Evolutionary conservation across 2,797 vertebrate genomes (phyloP).

Genomic region (Odontamblyopus rebecca): DNA sequence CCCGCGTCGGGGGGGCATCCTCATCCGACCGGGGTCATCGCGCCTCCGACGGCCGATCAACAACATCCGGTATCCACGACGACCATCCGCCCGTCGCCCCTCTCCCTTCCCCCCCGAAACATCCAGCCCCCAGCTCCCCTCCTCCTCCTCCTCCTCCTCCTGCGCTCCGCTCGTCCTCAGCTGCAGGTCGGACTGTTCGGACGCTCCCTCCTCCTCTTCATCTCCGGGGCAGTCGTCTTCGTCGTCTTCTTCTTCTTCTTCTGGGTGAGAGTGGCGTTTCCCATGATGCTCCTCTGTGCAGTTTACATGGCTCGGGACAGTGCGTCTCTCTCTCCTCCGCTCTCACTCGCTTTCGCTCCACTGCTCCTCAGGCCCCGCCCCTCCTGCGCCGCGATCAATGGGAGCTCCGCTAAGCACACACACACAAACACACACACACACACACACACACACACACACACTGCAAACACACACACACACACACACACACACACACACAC

Average conservation of each 20-base stretch:
- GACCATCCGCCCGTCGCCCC: constrained; percentile 51
- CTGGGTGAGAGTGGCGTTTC: constrained; percentile 52
- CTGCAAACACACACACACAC: too few species aligned
- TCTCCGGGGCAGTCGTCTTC: constrained; percentile 34
- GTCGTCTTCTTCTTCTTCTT: neutral
- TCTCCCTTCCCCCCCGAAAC: constrained; percentile 28
- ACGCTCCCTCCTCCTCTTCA: constrained; percentile 61
- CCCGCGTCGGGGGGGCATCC: constrained; percentile 68
- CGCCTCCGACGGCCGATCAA: constrained; percentile 10
- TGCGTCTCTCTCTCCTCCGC: constrained; percentile 17
- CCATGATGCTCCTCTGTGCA: constrained; percentile 43
- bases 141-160: constrained; percentile 15
- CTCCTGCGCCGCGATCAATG: constrained; percentile 65
- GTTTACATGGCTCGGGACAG: constrained; percentile 3
- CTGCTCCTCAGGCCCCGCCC: constrained; percentile 67
- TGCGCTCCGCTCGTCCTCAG: constrained; percentile 67
- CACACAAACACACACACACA: neutral
- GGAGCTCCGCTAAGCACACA: constrained; percentile 35
- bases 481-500: too few species aligned
- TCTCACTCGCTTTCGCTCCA: constrained; percentile 59
- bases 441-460: neutral
- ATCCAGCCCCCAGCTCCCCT: neutral
- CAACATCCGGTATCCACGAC: constrained; percentile 35
- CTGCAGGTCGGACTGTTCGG: constrained; percentile 63
- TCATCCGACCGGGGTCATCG: constrained; percentile 45